Conservation (phyloP, 2,113 vertebrate genomes). For the Campylomormyrus tamandua region DNA sequence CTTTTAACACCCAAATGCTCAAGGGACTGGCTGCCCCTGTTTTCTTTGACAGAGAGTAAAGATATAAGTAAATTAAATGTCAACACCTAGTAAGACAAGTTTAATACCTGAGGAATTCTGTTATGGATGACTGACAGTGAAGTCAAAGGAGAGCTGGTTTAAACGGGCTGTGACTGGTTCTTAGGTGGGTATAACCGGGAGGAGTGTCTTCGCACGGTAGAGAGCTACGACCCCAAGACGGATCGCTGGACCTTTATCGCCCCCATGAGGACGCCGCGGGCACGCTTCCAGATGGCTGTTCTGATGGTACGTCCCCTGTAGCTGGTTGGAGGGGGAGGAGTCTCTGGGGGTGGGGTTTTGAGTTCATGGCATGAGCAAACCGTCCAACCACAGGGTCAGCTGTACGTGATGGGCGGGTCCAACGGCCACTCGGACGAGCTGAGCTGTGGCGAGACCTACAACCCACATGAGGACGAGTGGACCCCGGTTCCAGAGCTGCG, state of each 20-base stretch:
- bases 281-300: slow-evolving; percentile 96
- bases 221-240: slow-evolving; percentile 82
- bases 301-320: slow-evolving; percentile 69
- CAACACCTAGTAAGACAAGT: background rate
- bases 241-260: slow-evolving; percentile 90
- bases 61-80: background rate
- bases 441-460: slow-evolving; percentile 90
- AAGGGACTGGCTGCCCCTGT: background rate
- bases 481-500: slow-evolving; percentile 84
- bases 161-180: background rate
- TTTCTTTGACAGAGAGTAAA: background rate
- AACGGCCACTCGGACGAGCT: slow-evolving; percentile 96
- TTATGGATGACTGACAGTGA: background rate
- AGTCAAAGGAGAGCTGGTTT: background rate
- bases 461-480: slow-evolving; percentile 81
- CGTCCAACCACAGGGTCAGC: slow-evolving; percentile 67
- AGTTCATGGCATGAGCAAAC: background rate
- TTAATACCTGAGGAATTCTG: background rate
- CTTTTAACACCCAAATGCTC: background rate
- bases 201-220: slow-evolving; percentile 93
- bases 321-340: background rate
- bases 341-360: background rate
- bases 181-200: slow-evolving; percentile 94
- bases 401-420: slow-evolving; percentile 92
- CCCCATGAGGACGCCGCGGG: slow-evolving; percentile 92